A percentile compares a stretch with the other conserved stretches of the same genome.
Conservation (phyloP, 1,140 invertebrate genomes). For the Ooceraea biroi region DNA sequence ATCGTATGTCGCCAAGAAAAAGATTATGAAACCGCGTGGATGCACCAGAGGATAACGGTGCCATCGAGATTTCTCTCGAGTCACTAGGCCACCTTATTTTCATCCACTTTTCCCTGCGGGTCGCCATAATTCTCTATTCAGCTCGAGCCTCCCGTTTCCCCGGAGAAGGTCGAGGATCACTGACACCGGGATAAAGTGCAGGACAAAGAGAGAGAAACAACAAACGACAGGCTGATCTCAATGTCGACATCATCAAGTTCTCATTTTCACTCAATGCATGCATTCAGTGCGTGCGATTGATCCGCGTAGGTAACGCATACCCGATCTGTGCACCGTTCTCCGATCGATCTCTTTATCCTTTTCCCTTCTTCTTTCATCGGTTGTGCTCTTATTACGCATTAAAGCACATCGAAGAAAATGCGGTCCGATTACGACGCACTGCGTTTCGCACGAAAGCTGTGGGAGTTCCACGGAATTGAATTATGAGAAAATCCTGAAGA, state of each 20-base stretch:
- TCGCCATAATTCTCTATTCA: conserved; percentile 51
- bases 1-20: neutral
- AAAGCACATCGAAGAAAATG: conserved; percentile 58
- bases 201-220: neutral
- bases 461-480: conserved; percentile 72
- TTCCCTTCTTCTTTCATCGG: neutral
- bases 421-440: conserved; percentile 60
- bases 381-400: conserved; percentile 35
- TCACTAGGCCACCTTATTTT: conserved; percentile 48
- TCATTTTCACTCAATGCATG: conserved; percentile 63
- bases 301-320: neutral
- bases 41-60: conserved; percentile 16
- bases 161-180: conserved; percentile 51
- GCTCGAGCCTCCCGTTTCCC: conserved; percentile 26
- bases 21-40: conserved; percentile 14
- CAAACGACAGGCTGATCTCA: conserved; percentile 20
- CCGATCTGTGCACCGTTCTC: conserved; percentile 2
- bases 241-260: conserved; percentile 57
- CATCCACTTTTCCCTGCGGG: conserved; percentile 34
- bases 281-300: neutral
- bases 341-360: conserved; percentile 49
- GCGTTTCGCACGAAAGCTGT: conserved; percentile 71
- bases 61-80: conserved; percentile 49
- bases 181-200: conserved; percentile 39
- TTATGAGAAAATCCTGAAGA: conserved; percentile 71